phyloP scores from a whole-genome alignment of 2,113 vertebrate species.

The Corvus moneduloides region DNA sequence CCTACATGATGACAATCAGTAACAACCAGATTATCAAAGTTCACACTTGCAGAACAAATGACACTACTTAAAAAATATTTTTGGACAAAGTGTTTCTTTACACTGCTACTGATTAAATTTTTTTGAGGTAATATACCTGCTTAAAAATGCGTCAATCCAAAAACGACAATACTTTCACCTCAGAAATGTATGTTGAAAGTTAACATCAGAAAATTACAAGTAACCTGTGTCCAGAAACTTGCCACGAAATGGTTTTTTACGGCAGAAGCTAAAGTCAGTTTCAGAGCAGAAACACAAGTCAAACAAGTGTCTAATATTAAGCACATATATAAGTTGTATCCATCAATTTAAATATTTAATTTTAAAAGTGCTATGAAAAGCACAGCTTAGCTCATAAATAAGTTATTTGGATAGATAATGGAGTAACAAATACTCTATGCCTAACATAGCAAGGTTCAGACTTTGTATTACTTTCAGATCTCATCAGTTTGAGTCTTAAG shows the following conservation, averaged over 20 bases:
- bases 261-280: neutral
- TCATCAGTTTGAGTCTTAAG: neutral
- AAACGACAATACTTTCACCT: neutral
- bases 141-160: neutral
- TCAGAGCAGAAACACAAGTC: neutral
- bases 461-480: neutral
- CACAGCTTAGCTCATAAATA: neutral
- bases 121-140: neutral
- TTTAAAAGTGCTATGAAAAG: neutral
- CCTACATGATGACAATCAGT: no score
- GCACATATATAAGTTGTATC: neutral
- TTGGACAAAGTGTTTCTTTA: neutral
- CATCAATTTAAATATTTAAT: neutral
- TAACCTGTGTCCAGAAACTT: neutral
- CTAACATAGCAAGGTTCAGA: neutral
- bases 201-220: neutral
- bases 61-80: neutral
- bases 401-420: neutral
- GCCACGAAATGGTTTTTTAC: neutral
- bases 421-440: neutral
- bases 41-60: neutral
- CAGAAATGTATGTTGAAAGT: neutral
- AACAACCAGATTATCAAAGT: rapidly evolving
- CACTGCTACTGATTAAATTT: neutral
- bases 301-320: neutral